Evolutionary conservation across 2,888 invertebrate species (phyloP).

Genomic region (Troides aeacus): DNA sequence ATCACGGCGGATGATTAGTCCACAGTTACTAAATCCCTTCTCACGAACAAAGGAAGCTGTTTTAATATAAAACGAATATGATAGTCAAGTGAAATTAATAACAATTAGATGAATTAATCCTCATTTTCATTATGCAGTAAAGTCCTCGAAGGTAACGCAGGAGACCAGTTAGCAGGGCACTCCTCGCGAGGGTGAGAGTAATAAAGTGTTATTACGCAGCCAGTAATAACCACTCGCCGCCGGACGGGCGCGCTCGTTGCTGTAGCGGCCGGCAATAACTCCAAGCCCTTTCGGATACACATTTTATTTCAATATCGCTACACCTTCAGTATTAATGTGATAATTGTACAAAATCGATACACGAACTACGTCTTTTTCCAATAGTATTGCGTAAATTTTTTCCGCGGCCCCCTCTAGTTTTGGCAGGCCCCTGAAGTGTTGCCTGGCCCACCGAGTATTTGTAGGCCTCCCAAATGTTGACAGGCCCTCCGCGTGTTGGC

Average conservation of each 20-base stretch:
- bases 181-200: slow-evolving; percentile 9
- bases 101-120: not conserved
- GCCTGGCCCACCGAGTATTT: no score
- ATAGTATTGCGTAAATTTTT: no score
- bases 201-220: slow-evolving; percentile 16
- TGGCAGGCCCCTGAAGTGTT: no score
- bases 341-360: no score
- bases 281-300: not conserved
- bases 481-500: no score
- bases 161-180: slow-evolving; percentile 15
- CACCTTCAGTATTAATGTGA: no score
- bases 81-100: not conserved
- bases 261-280: slow-evolving; percentile 8
- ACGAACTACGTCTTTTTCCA: no score
- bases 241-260: slow-evolving; percentile 2
- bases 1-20: no score
- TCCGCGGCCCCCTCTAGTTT: no score
- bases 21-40: no score
- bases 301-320: slow-evolving; percentile 1
- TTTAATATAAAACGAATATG: not conserved
- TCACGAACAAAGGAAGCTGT: not conserved
- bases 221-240: slow-evolving; percentile 17
- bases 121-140: slow-evolving; percentile 3
- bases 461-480: no score
- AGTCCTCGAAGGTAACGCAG: slow-evolving; percentile 10